These are phyloP conservation scores for Dysidea cf. avara DNA, from an alignment of 37 sponge, comb jelly and placozoan species.

Conservation along the genomic window DNA sequence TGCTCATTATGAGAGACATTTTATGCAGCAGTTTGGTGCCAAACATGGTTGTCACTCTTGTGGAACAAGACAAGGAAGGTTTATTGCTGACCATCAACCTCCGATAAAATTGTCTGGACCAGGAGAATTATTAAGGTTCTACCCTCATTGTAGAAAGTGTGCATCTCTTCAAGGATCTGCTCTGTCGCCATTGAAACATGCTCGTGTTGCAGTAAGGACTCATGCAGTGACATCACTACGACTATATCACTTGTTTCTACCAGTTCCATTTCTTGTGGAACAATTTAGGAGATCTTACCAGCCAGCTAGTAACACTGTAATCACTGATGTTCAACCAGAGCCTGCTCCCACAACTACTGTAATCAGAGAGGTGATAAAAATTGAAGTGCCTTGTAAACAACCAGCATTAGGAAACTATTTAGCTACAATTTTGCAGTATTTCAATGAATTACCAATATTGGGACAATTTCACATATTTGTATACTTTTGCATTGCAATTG, in stretches of 20 bases:
- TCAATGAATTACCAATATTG: too few species aligned
- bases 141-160: constrained; percentile 71
- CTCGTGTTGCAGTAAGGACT: constrained; percentile 33
- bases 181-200: too few species aligned
- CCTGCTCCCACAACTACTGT: too few species aligned
- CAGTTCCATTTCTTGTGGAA: constrained; percentile 48
- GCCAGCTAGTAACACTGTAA: not conserved
- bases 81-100: constrained; percentile 72
- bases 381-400: too few species aligned
- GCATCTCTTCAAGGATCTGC: constrained; percentile 57
- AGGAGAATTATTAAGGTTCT: constrained; percentile 73
- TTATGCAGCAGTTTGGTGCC: constrained; percentile 39
- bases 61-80: constrained; percentile 36
- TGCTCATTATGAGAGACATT: constrained; percentile 13
- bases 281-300: not conserved
- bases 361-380: too few species aligned
- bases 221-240: constrained; percentile 53
- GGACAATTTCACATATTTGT: too few species aligned
- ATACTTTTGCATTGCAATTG: too few species aligned
- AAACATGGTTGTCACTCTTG: constrained; percentile 76
- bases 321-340: too few species aligned
- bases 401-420: too few species aligned
- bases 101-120: constrained; percentile 66
- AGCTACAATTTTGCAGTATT: too few species aligned
- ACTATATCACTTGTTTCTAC: constrained; percentile 66